These are phyloP conservation scores for Cuniculus paca DNA, from an alignment of 2,797 vertebrate genomes.

Conservation along the genomic window DNA sequence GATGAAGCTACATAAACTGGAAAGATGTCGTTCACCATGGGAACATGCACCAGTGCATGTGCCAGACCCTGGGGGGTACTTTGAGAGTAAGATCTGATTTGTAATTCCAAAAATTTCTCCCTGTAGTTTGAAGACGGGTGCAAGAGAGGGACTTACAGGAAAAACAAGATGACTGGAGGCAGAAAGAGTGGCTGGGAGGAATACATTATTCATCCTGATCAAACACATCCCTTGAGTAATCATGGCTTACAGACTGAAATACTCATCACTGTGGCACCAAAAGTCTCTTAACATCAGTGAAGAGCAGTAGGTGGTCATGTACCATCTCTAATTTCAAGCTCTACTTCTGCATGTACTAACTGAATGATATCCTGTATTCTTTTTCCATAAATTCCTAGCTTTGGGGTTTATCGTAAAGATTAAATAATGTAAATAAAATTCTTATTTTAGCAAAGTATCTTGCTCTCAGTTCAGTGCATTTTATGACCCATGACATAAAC, in stretches of 20 bases:
- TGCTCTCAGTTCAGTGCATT: not conserved
- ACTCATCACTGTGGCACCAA: not conserved
- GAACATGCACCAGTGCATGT: not conserved
- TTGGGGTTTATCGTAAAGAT: not conserved
- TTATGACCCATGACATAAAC: not conserved
- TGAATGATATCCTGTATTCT: not conserved
- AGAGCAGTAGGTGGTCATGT: not conserved
- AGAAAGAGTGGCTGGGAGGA: not conserved
- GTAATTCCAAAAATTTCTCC: not conserved
- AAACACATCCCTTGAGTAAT: not conserved
- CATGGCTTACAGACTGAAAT: not conserved
- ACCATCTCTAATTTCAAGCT: not conserved
- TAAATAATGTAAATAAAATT: not conserved
- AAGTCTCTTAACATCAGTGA: not conserved
- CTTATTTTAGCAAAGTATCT: constrained; percentile 26
- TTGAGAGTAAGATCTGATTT: not conserved
- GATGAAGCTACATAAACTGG: not conserved
- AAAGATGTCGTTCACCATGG: fast-evolving
- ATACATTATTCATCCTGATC: not conserved
- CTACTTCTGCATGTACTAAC: not conserved
- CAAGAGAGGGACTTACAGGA: not conserved
- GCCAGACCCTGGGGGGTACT: too few relatives aligned
- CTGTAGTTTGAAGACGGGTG: not conserved
- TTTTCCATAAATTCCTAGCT: not conserved
- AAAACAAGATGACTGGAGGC: not conserved